Evolutionary conservation across 2,113 vertebrate species (phyloP).

Genomic region (Cranoglanis bouderius): DNA sequence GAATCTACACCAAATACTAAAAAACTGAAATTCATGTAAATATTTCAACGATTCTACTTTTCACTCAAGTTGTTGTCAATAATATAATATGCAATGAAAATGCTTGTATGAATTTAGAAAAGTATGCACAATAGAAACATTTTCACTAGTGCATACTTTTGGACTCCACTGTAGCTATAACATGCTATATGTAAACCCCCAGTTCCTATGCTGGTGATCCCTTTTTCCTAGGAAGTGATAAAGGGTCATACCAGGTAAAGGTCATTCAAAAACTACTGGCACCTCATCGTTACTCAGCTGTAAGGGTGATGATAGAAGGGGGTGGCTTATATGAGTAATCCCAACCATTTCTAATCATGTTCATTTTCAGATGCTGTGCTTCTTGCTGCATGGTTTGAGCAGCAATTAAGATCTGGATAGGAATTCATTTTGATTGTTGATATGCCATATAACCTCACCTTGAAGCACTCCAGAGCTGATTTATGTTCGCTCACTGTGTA

Average conservation of each 20-base stretch:
- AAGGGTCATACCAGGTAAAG: not conserved
- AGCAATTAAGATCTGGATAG: not conserved
- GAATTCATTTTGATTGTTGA: conserved; percentile 24
- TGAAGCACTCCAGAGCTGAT: not conserved
- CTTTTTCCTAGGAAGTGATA: not conserved
- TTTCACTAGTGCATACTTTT: not conserved
- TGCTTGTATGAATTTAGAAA: not conserved
- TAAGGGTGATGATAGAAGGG: not conserved
- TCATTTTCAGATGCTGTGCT: not conserved
- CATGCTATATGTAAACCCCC: not conserved
- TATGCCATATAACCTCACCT: not conserved
- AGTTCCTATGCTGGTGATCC: not conserved
- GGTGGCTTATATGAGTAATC: not conserved
- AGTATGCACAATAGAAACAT: not conserved
- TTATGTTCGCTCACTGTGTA: not conserved
- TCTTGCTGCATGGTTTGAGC: not conserved
- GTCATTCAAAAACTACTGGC: not conserved
- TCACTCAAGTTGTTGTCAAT: not conserved
- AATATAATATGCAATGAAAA: not conserved
- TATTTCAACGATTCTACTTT: not conserved
- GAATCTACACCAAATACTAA: no score
- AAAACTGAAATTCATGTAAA: not conserved
- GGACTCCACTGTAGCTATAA: not conserved
- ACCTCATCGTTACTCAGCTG: no score
- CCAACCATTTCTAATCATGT: conserved; percentile 10